Evolutionary conservation across 2,888 invertebrate genomes (phyloP), one percentile per base, ranked within the genome.

Genomic region (Tachina fera): DNA sequence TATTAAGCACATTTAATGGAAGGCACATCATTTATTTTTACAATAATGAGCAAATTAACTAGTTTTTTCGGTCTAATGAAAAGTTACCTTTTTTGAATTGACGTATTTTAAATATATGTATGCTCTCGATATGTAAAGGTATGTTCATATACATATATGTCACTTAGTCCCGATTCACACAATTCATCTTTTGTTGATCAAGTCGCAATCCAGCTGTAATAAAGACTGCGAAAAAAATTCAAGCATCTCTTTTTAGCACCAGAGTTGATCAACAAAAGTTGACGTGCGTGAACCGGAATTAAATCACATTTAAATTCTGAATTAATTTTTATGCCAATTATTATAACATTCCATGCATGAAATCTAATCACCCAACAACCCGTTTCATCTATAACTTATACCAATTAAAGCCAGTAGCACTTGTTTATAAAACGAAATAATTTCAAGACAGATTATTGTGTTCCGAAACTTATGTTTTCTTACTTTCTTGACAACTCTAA

Each of bases 321-420:
- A 31, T 6, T 5, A 31, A 31, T 6, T 31, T 31, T 31, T 6
- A 6, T 6, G 6, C 31, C 5, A 22, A 56, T 4, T 22, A 0
- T 56, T 31, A 31, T 56, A 16, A 11, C n/a, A 39, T 5, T 16
- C 10, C 4, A 16, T 39, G n/a, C 8, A 9, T 58, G 2, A 22
- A 56, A 53, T 10, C 39, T 3, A 11, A 19, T n/a, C 2, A 14
- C 11, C 10, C 65, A 71, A 31, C 71, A 82, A 58, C 53, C 51
- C 58, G 78, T 39, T 72, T 58, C 9, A 1, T 22, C 43, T 16
- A 22, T 39, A 19, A 65, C 41, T 72, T 22, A 61, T 19, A 77
- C 16, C 58, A 72, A 76, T 76, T 80, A 84, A 80, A 76, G 80
- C 80, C 75, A 76, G 84, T 84, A 84, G 84, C 84, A 60, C 74